Evolutionary conservation across 2,888 invertebrate species (phyloP).

Genomic region (Eudasyphora cyanicolor): DNA sequence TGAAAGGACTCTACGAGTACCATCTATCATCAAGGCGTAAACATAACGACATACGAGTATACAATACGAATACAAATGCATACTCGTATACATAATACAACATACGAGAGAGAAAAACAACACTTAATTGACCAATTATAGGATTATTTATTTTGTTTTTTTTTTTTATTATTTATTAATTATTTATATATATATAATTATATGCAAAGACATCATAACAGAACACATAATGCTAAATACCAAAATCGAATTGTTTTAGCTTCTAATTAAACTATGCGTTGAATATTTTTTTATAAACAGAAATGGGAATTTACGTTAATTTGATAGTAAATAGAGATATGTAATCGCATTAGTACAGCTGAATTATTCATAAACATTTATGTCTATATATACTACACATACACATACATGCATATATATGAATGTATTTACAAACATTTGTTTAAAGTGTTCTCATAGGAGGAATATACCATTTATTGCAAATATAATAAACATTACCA

Average conservation of each 20-base stretch:
- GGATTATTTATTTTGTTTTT: slow-evolving; percentile 15
- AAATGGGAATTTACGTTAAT: not conserved
- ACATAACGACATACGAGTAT: not conserved
- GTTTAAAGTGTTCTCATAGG: not conserved
- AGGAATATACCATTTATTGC: not conserved
- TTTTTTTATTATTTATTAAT: not conserved
- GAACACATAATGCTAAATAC: slow-evolving; percentile 34
- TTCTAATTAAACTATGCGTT: slow-evolving; percentile 5
- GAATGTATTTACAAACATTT: not conserved
- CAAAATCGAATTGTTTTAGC: slow-evolving; percentile 26
- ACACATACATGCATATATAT: not conserved
- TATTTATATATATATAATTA: not conserved
- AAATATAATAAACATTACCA: not conserved
- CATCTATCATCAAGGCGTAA: not conserved
- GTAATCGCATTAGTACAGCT: not conserved
- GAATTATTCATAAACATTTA: not conserved
- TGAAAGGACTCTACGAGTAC: not conserved
- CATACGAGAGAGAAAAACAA: not conserved
- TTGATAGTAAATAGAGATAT: not conserved
- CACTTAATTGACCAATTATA: slow-evolving; percentile 24
- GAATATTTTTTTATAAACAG: not conserved
- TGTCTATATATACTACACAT: not conserved
- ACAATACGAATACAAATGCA: not conserved
- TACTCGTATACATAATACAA: not conserved
- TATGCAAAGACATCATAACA: not conserved